Evolutionary conservation across 2,888 invertebrate species (phyloP).

Genomic region (Pterostichus niger): DNA sequence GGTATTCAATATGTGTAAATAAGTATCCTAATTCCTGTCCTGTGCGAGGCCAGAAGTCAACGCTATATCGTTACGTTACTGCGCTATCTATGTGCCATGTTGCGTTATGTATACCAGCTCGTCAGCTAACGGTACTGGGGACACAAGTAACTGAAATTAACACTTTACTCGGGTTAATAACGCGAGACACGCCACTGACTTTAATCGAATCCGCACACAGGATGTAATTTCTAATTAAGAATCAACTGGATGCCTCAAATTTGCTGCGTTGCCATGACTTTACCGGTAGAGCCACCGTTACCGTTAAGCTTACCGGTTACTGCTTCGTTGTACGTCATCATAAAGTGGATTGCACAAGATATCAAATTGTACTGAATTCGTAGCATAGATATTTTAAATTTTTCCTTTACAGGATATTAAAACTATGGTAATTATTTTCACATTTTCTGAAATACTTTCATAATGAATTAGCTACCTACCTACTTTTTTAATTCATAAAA

Average conservation of each 20-base stretch:
- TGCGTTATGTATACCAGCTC: constrained; percentile 53
- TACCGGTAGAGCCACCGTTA: constrained; percentile 12
- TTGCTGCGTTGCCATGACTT: constrained; percentile 53
- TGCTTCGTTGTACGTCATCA: background rate
- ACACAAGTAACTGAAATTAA: constrained; percentile 69
- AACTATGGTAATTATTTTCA: too few species aligned
- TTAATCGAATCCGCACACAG: constrained; percentile 71
- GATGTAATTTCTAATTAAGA: constrained; percentile 73
- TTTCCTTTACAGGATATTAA: too few species aligned
- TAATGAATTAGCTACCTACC: too few species aligned
- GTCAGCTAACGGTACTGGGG: constrained; percentile 50
- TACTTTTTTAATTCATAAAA: too few species aligned
- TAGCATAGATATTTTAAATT: too few species aligned
- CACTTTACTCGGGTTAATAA: constrained; percentile 70
- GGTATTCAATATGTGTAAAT: background rate
- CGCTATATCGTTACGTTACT: background rate
- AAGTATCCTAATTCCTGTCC: background rate
- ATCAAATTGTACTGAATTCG: too few species aligned
- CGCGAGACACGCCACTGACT: constrained; percentile 70
- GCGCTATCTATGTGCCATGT: constrained; percentile 28
- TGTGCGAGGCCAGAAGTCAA: constrained; percentile 5
- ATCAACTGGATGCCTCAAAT: constrained; percentile 68
- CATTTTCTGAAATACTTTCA: too few species aligned
- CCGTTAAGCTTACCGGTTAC: constrained; percentile 1
- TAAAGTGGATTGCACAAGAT: background rate